Percentiles rank a stretch among this genome's conserved stretches.
Evolutionary conservation across 2,113 vertebrate species (phyloP).

Genomic region (Apteryx owenii): DNA sequence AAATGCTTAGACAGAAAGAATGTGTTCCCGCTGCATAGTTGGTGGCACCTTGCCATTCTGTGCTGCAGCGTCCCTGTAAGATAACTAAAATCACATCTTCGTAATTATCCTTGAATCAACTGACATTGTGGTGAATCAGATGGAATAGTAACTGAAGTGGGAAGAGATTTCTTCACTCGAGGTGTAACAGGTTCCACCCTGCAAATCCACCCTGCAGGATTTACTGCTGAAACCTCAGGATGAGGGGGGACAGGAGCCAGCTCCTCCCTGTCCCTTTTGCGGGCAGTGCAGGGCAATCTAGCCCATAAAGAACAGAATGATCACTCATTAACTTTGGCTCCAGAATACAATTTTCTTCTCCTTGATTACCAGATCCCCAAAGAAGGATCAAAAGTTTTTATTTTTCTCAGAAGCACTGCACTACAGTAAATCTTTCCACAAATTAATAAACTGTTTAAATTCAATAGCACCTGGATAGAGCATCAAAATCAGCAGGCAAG

Average conservation of each 20-base stretch:
- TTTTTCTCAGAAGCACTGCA: constrained; percentile 22
- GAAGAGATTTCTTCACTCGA: not conserved
- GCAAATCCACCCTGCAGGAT: not conserved
- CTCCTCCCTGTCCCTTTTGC: not conserved
- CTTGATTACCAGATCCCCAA: constrained; percentile 46
- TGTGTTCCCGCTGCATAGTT: rapidly evolving
- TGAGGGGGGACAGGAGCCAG: not conserved
- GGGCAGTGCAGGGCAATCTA: not conserved
- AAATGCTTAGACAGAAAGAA: not conserved
- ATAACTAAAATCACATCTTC: not conserved
- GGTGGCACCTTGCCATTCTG: not conserved
- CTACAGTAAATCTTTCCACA: constrained; percentile 55
- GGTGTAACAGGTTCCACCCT: not conserved
- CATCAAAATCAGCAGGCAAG: constrained; percentile 24
- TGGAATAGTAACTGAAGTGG: not conserved
- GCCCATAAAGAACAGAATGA: not conserved
- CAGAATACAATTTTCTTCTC: constrained; percentile 43
- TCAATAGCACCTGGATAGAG: constrained; percentile 8
- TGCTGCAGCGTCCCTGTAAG: not conserved
- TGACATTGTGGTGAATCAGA: not conserved
- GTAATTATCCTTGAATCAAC: not conserved
- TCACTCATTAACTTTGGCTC: constrained; percentile 39
- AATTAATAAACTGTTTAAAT: constrained; percentile 64
- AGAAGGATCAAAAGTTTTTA: constrained; percentile 34
- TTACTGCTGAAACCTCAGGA: not conserved